phyloP scores from a whole-genome alignment of 2,797 vertebrate species.

The Eurystomus glaucurus region DNA sequence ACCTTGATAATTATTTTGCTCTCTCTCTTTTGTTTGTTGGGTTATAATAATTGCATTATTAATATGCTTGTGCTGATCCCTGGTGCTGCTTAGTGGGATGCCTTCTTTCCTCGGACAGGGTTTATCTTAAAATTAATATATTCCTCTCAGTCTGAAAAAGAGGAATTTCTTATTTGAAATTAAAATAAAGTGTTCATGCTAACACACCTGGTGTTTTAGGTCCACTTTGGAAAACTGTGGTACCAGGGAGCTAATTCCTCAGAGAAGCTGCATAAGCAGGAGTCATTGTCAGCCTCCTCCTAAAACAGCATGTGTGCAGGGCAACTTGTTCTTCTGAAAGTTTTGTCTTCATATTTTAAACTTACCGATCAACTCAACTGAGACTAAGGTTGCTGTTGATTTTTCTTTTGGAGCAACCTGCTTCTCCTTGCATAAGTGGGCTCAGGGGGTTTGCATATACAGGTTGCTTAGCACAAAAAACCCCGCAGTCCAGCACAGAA shows the following conservation, averaged over 20 bases:
- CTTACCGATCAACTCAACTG: neutral
- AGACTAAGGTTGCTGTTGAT: neutral
- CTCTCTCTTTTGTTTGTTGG: neutral
- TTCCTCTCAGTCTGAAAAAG: neutral
- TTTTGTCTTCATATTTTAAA: neutral
- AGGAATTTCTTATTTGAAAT: neutral
- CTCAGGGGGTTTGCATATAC: rapidly evolving
- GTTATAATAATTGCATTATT: conserved; percentile 11
- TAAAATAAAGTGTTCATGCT: neutral
- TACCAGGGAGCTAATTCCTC: neutral
- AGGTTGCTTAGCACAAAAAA: neutral
- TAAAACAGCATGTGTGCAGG: neutral
- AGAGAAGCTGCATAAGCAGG: neutral
- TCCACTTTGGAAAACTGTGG: neutral
- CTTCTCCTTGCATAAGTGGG: neutral
- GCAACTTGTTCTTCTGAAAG: neutral
- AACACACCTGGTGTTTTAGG: neutral
- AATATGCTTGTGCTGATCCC: neutral
- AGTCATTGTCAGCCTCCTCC: neutral
- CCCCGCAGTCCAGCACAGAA: neutral
- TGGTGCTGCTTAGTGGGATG: neutral
- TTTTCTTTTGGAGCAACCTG: neutral
- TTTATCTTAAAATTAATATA: neutral
- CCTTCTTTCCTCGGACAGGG: neutral
- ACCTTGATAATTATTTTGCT: neutral